These are phyloP conservation scores for Eumaeus atala DNA, from an alignment of 1,140 invertebrate genomes.

Conservation along the genomic window DNA sequence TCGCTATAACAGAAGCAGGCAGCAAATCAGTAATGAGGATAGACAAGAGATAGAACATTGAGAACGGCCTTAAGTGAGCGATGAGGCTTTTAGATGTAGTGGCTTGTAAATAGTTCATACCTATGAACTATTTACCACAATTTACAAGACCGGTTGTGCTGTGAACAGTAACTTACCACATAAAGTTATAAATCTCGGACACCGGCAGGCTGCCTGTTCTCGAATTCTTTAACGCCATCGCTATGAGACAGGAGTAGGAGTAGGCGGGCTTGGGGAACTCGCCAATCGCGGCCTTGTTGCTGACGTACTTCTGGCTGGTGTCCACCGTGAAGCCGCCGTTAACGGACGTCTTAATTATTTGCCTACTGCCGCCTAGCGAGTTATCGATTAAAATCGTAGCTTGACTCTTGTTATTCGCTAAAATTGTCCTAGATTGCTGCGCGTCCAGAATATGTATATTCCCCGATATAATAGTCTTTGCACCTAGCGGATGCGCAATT, in stretches of 20 bases:
- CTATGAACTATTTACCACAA: too few relatives aligned
- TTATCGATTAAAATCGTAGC: constrained; percentile 72
- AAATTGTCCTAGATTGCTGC: constrained; percentile 71
- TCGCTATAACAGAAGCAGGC: too few relatives aligned
- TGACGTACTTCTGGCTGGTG: constrained; percentile 66
- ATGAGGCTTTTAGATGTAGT: too few relatives aligned
- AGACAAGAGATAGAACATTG: too few relatives aligned
- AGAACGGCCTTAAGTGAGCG: background rate
- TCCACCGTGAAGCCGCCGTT: constrained; percentile 58
- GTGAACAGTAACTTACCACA: constrained; percentile 94
- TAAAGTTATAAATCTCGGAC: constrained; percentile 98
- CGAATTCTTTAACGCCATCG: constrained; percentile 97
- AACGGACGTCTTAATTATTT: constrained; percentile 67
- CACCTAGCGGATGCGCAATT: constrained; percentile 58
- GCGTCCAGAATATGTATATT: constrained; percentile 73
- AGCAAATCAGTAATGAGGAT: too few relatives aligned
- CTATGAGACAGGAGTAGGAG: constrained; percentile 97
- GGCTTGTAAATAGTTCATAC: too few relatives aligned
- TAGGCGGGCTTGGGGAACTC: constrained; percentile 96
- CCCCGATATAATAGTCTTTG: constrained; percentile 72
- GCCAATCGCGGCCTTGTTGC: constrained; percentile 74
- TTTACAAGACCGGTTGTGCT: too few relatives aligned
- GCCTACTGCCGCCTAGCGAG: constrained; percentile 63
- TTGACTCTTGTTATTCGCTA: constrained; percentile 68
- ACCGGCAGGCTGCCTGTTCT: constrained; percentile 94